Percentiles rank a stretch among this genome's conserved stretches.
Conservation (phyloP, 2,888 invertebrate species). For the Coelopa pilipes region DNA sequence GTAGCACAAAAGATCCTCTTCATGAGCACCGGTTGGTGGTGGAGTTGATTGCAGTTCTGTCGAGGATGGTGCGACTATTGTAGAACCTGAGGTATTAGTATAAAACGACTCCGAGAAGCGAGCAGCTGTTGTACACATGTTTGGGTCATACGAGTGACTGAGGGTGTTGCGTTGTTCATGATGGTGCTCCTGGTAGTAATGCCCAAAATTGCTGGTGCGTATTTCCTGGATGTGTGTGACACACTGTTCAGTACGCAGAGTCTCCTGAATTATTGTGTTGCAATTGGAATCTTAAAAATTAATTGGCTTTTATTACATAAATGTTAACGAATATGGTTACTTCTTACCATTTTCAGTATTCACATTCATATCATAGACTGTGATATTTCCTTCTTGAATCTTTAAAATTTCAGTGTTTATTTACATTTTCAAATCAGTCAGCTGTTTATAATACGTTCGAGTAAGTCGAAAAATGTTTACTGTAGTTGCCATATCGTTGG, state of each 20-base stretch:
- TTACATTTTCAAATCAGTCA: neutral
- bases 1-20: conserved; percentile 21
- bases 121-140: conserved; percentile 48
- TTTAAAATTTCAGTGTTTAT: conserved; percentile 3
- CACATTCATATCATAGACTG: conserved; percentile 3
- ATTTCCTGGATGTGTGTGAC: conserved; percentile 1
- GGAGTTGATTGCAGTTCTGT: neutral
- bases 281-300: neutral
- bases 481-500: too few species aligned
- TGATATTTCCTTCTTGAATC: neutral
- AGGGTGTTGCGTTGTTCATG: conserved; percentile 5
- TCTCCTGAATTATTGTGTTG: neutral
- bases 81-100: neutral
- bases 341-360: conserved; percentile 21
- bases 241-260: neutral
- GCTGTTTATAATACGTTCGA: neutral
- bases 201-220: neutral
- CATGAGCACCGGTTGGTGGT: conserved; percentile 16
- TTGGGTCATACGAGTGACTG: conserved; percentile 45
- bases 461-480: too few species aligned
- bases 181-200: conserved; percentile 1
- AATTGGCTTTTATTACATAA: neutral
- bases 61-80: neutral
- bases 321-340: neutral
- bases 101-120: conserved; percentile 40